Evolutionary conservation across 2,113 vertebrate species (phyloP), one percentile per base, ranked within the genome.

Genomic region (Lamprotornis superbus): DNA sequence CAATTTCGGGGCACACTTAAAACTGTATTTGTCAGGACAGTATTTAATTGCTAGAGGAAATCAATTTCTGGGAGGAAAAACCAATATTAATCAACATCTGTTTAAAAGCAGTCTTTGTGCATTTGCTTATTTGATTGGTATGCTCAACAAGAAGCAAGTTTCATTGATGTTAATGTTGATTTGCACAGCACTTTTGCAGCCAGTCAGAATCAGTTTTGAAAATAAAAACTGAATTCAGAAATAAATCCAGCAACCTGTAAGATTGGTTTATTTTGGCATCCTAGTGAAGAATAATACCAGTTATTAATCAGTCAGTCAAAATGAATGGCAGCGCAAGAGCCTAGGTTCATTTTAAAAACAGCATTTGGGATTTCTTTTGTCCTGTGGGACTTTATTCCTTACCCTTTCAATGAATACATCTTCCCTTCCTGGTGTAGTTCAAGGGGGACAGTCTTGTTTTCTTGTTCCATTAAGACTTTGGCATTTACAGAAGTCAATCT

Each of bases 41-140:
- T 60, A 50, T 96, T 81, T 93, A 95, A 93, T 75, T 97, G 65
- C 12, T 91, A 76, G n/a, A 92, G 53, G 88, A 86, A 83, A 96
- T 91, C 24, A 67, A 68, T 95, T 86, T 74, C 55, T 90, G 56
- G 1, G 42, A 93, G 93, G 85, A 88, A 77, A 83, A 40, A 86
- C 56, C 64, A 53, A 82, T 97, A 69, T 94, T 92, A 88, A 84
- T 95, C 76, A 94, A 49, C 40, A 15, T 89, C 56, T 83, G 25
- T 90, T 93, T 93, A 88, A 87, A 90, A 71, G 22, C 42, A 77
- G 7, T 67, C 52, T 80, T 57, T 86, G 44, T 90, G 24, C 52
- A 11, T 68, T 76, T 63, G 74, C 57, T 89, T 82, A 74, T 94
- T 88, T 96, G 87, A 87, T 88, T 94, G 56, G 44, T 88, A 14